These are phyloP conservation scores for Athene noctua DNA, from an alignment of 2,113 vertebrate species.

Conservation along the genomic window DNA sequence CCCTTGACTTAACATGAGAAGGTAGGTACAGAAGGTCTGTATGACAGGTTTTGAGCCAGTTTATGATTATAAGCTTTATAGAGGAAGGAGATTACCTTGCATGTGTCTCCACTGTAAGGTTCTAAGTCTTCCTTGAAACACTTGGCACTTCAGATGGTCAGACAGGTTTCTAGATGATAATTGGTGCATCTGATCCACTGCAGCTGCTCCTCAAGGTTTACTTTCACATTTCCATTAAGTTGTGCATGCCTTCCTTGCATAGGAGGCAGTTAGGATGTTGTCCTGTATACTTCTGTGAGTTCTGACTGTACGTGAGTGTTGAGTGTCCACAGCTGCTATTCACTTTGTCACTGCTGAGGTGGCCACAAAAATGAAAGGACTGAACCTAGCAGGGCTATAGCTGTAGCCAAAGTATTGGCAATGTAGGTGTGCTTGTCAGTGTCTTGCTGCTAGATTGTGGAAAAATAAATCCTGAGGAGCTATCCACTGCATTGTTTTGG, in stretches of 20 bases:
- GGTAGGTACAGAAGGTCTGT: background rate
- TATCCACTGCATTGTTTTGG: background rate
- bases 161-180: background rate
- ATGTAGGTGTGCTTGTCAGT: background rate
- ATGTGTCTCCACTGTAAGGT: background rate
- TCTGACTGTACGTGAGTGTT: background rate
- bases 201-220: background rate
- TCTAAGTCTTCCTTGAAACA: background rate
- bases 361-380: background rate
- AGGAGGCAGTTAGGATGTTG: background rate
- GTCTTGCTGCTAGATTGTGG: background rate
- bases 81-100: background rate
- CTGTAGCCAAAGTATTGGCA: background rate
- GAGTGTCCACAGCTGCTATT: background rate
- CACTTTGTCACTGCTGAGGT: background rate
- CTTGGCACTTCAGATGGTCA: background rate
- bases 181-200: background rate
- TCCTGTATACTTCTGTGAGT: background rate
- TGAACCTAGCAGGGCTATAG: background rate
- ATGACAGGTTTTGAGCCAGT: background rate
- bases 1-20: background rate
- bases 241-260: background rate
- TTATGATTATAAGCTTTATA: background rate
- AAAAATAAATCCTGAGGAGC: background rate
- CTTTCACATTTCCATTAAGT: background rate